Percentiles rank a stretch among this genome's conserved stretches.
Conservation (phyloP, 2,797 vertebrate genomes). For the Microctenopoma lineatum region DNA sequence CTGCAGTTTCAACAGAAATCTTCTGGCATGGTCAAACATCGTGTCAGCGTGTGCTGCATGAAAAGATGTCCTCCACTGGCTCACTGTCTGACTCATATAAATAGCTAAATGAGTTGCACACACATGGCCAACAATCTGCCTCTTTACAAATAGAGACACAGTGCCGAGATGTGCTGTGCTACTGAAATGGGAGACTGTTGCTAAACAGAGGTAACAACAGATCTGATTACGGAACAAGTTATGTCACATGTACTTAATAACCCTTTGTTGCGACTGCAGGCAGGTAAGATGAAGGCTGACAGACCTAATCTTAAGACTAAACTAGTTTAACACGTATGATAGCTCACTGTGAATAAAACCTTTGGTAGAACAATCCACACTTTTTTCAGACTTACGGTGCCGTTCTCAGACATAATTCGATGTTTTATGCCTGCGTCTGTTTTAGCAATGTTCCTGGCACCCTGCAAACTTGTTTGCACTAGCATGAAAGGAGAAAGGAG, state of each 20-base stretch:
- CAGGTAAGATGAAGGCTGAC: neutral
- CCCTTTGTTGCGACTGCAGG: neutral
- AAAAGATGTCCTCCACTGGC: constrained; percentile 8
- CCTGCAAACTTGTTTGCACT: no score
- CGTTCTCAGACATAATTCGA: no score
- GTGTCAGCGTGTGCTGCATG: constrained; percentile 38
- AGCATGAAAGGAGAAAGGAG: no score
- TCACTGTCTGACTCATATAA: constrained; percentile 45
- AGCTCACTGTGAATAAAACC: no score
- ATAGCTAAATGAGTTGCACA: constrained; percentile 31
- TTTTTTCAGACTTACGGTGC: no score
- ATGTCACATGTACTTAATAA: constrained; percentile 17
- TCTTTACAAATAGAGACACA: constrained; percentile 37
- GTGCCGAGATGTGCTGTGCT: constrained; percentile 27
- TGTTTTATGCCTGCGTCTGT: no score
- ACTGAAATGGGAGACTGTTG: constrained; percentile 41
- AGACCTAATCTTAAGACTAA: neutral
- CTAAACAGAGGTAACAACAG: constrained; percentile 30
- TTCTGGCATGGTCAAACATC: constrained; percentile 4
- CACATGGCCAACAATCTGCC: constrained; percentile 41
- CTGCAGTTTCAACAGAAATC: constrained; percentile 38
- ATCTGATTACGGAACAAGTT: constrained; percentile 16
- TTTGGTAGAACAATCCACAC: no score
- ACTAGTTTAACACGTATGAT: no score
- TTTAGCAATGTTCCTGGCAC: no score